A percentile compares a stretch with the other conserved stretches of the same genome.
Conservation (phyloP, 2,888 invertebrate genomes). For the Labia minor region DNA sequence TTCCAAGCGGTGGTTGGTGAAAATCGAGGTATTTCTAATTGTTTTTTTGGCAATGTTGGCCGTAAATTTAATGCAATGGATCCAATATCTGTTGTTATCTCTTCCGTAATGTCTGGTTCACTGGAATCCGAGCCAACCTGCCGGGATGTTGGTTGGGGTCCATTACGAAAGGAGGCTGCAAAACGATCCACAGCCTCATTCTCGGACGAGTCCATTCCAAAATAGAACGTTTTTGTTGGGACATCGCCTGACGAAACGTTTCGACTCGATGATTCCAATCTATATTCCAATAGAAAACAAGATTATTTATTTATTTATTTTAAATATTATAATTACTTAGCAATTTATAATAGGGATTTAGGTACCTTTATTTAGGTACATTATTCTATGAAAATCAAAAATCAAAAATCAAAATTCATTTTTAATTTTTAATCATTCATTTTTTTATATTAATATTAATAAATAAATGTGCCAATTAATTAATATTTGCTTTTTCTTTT, state of each 20-base stretch:
- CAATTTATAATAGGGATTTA: too few relatives aligned
- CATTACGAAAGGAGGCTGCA: slow-evolving; percentile 30
- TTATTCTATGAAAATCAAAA: too few relatives aligned
- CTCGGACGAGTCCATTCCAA: slow-evolving; percentile 56
- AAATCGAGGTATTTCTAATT: slow-evolving; percentile 64
- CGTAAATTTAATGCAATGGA: slow-evolving; percentile 63
- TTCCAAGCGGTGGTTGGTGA: slow-evolving; percentile 78
- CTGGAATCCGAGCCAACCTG: slow-evolving; percentile 35
- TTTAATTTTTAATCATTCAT: too few relatives aligned
- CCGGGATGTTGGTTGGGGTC: not conserved
- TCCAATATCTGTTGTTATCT: slow-evolving; percentile 38
- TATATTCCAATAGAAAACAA: too few relatives aligned
- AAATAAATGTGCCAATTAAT: too few relatives aligned
- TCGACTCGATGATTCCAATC: slow-evolving; percentile 27
- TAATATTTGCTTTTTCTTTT: not conserved
- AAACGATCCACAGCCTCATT: slow-evolving; percentile 33
- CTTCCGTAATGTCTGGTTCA: slow-evolving; percentile 33
- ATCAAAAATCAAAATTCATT: too few relatives aligned
- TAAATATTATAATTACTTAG: not conserved
- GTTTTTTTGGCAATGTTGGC: slow-evolving; percentile 69
- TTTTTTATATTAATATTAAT: too few relatives aligned
- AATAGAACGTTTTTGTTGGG: slow-evolving; percentile 58
- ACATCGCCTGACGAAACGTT: slow-evolving; percentile 22
- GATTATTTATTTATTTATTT: not conserved
- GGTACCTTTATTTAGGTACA: too few relatives aligned